Percentiles rank a stretch among this genome's conserved stretches.
phyloP scores from a whole-genome alignment of 1,140 invertebrate species.

The Lamellibrachia luymesi region DNA sequence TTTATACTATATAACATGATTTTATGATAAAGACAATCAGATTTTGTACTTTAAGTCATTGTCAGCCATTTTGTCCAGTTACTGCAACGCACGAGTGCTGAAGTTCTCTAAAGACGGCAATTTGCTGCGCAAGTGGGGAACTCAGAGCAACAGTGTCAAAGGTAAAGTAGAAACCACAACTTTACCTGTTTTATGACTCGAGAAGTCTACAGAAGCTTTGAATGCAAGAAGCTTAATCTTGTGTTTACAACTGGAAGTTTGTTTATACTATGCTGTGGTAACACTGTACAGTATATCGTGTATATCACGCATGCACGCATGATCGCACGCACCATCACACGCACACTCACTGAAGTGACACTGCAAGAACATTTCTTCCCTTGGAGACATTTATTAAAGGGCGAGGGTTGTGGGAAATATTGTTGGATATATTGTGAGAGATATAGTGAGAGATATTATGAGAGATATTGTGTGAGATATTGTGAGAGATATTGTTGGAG shows the following conservation, averaged over 20 bases:
- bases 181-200: not conserved
- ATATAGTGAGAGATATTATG: not conserved
- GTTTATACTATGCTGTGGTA: not conserved
- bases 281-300: too few species aligned
- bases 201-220: too few species aligned
- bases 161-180: too few species aligned
- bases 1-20: not conserved
- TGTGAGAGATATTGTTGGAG: not conserved
- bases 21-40: not conserved
- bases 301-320: too few species aligned
- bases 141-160: slow-evolving; percentile 61
- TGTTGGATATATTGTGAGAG: not conserved
- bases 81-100: slow-evolving; percentile 86
- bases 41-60: not conserved
- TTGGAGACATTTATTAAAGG: too few species aligned
- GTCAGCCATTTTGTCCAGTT: slow-evolving; percentile 56
- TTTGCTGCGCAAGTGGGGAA: slow-evolving; percentile 22
- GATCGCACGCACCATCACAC: too few species aligned
- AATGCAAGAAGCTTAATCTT: too few species aligned
- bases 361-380: too few species aligned
- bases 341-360: too few species aligned
- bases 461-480: too few species aligned
- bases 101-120: slow-evolving; percentile 63
- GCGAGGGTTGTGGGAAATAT: too few species aligned
- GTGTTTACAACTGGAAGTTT: not conserved